These are phyloP conservation scores for Nestor notabilis DNA, from an alignment of 2,113 vertebrate species.

Conservation along the genomic window DNA sequence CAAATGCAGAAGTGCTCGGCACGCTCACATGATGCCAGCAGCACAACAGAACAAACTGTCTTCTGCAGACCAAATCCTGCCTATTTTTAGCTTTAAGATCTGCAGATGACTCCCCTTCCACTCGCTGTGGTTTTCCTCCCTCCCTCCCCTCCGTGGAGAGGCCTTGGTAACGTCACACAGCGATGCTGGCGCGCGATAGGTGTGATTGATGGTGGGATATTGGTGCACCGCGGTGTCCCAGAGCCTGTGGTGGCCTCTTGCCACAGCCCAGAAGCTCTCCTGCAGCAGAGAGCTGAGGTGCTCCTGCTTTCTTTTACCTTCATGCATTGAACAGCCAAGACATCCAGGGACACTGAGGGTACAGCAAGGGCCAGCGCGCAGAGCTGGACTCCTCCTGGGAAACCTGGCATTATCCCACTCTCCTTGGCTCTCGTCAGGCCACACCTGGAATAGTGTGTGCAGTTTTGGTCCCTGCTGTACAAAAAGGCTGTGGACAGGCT, in stretches of 20 bases:
- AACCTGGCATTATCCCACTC: not conserved
- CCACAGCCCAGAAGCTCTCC: not conserved
- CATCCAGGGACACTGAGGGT: not conserved
- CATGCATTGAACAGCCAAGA: not conserved
- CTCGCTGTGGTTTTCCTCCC: not conserved
- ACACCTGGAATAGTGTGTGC: not conserved
- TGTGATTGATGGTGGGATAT: not conserved
- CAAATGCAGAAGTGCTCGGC: not conserved
- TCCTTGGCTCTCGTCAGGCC: not conserved
- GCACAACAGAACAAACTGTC: conserved; percentile 19
- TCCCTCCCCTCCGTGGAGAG: not conserved
- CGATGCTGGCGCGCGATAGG: rapidly evolving
- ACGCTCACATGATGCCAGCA: conserved; percentile 22
- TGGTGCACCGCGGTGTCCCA: not conserved
- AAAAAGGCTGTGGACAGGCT: not conserved
- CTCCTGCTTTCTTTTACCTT: not conserved
- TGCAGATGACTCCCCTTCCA: conserved; percentile 1
- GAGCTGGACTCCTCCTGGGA: not conserved
- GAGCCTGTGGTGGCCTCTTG: not conserved
- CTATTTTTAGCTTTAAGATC: conserved; percentile 42
- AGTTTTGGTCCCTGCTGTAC: not conserved
- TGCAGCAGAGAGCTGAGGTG: not conserved
- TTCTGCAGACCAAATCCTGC: not conserved
- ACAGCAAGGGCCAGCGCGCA: not conserved
- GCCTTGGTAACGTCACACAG: not conserved